phyloP scores from a whole-genome alignment of 2,113 vertebrate genomes.

The Rhinoderma darwinii region DNA sequence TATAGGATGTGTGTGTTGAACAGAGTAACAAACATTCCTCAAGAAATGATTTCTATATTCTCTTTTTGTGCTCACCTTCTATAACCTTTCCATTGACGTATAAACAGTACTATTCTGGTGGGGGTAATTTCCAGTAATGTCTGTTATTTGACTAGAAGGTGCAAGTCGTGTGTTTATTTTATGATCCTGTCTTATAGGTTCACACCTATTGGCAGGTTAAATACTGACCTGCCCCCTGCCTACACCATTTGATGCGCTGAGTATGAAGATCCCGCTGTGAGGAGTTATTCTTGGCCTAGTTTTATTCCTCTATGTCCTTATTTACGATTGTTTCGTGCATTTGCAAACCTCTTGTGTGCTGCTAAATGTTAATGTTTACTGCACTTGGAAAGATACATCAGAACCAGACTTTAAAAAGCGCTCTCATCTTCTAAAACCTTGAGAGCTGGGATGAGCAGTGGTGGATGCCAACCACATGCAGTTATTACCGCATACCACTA shows the following conservation, averaged over 20 bases:
- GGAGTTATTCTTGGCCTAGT: constrained; percentile 37
- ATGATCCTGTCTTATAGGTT: constrained; percentile 27
- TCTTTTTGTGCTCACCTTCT: not conserved
- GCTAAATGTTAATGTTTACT: constrained; percentile 41
- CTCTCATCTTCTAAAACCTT: not conserved
- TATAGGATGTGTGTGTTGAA: constrained; percentile 7
- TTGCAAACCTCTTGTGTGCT: constrained; percentile 27
- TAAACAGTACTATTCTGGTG: constrained; percentile 44
- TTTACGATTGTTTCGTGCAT: constrained; percentile 28
- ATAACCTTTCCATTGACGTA: constrained; percentile 33
- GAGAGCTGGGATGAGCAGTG: not conserved
- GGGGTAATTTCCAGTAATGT: constrained; percentile 38
- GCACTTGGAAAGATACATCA: not conserved
- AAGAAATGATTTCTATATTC: not conserved
- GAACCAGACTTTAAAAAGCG: not conserved
- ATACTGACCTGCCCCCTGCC: constrained; percentile 38
- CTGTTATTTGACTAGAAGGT: constrained; percentile 43
- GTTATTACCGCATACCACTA: too few species aligned
- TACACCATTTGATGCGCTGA: constrained; percentile 36
- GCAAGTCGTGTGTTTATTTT: constrained; percentile 37
- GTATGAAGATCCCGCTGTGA: not conserved
- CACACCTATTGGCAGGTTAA: constrained; percentile 47
- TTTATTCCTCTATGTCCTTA: constrained; percentile 22
- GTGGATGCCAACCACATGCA: not conserved
- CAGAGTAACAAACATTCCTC: not conserved